Evolutionary conservation across 2,113 vertebrate genomes (phyloP), one percentile per base, ranked within the genome.

Genomic region (Poecile atricapillus): DNA sequence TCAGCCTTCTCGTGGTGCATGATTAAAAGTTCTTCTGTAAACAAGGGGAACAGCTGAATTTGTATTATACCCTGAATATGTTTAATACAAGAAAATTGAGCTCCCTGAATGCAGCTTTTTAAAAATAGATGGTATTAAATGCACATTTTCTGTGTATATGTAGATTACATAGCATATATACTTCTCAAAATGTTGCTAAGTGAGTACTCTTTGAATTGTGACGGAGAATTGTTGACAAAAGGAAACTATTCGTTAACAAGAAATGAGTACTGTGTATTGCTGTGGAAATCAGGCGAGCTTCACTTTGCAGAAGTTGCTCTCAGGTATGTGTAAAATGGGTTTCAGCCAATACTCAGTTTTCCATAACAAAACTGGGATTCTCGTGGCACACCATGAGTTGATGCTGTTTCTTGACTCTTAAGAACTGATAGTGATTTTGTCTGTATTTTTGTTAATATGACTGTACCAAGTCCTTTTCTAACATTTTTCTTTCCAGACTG

Each of bases 71-170:
- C 35, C 35, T 37, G 37, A 46, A 25, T 87, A 63, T 70, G 9
- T 94, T 95, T 56, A 79, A 81, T 83, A 75, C 20, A 41, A 88
- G 95, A 94, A 94, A 95, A 44, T 17, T 71, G 84, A 95, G 35
- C 79, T 92, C 75, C 35, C 39, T 52, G 31, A 91, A 71, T 83
- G 55, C 43, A 67, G 6, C 3, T 1, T 59, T 92, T 83, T 94
- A 59, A 27, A 55, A 91, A 33, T 31, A 13, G 43, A 89, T 80
- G 15, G 33, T 80, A 68, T 62, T 89, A 82, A 92, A 88, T 71
- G 25, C 0, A 3, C 41, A 10, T 76, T 83, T 89, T 74, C 41
- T 87, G 18, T 62, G 17, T 78, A 60, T 13, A 13, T 25, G 15
- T 68, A 23, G 8, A 58, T 92, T 80, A 71, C 20, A 47, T 50